phyloP scores from a whole-genome alignment of 1,140 invertebrate genomes.

The Geopemphigus sp. region DNA sequence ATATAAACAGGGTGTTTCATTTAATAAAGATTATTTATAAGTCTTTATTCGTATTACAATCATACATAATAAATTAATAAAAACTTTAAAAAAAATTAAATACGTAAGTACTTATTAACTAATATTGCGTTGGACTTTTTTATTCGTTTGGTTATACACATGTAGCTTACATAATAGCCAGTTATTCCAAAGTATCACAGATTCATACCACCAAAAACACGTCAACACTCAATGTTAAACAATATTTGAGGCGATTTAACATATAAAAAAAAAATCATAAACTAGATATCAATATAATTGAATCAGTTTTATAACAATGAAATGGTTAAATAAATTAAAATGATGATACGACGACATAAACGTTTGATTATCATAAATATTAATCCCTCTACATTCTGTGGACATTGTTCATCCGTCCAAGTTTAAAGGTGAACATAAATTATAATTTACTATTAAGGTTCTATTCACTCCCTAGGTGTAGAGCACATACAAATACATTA shows the following conservation, averaged over 20 bases:
- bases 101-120: constrained; percentile 27
- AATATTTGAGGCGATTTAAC: neutral
- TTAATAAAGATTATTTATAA: constrained; percentile 18
- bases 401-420: neutral
- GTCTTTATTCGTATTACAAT: constrained; percentile 29
- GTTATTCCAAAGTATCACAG: constrained; percentile 36
- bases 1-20: neutral
- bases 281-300: constrained; percentile 9
- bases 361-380: neutral
- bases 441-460: neutral
- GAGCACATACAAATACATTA: neutral
- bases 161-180: constrained; percentile 23
- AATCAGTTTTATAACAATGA: constrained; percentile 26
- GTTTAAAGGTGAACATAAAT: neutral
- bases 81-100: constrained; percentile 33
- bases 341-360: constrained; percentile 15
- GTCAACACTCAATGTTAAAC: neutral
- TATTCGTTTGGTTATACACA: constrained; percentile 9
- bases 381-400: neutral
- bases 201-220: neutral
- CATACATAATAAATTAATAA: constrained; percentile 41
- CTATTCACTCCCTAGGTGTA: neutral
- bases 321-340: constrained; percentile 41
- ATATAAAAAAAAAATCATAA: constrained; percentile 21
- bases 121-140: constrained; percentile 9